Conservation (phyloP, 2,797 vertebrate genomes). For the Arremon aurantiirostris region DNA sequence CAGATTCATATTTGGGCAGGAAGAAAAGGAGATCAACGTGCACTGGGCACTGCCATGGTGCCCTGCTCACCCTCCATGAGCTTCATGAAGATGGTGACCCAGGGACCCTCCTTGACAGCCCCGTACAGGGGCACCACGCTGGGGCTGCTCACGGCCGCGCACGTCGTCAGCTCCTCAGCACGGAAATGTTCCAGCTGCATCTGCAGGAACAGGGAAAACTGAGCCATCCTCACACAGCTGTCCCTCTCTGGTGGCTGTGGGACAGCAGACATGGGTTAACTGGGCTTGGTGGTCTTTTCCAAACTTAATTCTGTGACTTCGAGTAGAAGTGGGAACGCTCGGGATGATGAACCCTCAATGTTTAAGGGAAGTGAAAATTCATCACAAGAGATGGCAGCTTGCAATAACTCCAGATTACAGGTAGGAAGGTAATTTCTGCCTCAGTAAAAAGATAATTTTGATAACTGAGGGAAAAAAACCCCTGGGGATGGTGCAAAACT, state of each 20-base stretch:
- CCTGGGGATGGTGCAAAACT: neutral
- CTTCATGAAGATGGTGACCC: conserved; percentile 91
- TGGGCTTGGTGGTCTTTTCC: neutral
- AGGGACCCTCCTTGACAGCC: conserved; percentile 89
- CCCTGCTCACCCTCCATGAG: conserved; percentile 84
- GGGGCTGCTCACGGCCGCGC: conserved; percentile 84
- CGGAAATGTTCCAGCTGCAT: conserved; percentile 85
- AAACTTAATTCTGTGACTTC: neutral
- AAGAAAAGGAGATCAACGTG: neutral
- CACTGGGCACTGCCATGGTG: neutral
- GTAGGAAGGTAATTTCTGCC: neutral
- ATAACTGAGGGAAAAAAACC: neutral
- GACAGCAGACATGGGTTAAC: neutral
- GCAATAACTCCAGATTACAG: neutral
- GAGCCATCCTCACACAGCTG: accelerated
- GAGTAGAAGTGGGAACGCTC: neutral
- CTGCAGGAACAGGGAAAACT: conserved; percentile 58
- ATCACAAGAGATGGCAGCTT: neutral
- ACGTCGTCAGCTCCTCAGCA: conserved; percentile 90
- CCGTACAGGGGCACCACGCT: conserved; percentile 90
- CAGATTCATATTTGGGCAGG: neutral
- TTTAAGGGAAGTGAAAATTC: neutral
- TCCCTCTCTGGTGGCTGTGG: neutral
- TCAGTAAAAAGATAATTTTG: neutral
- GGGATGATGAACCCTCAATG: neutral